A percentile compares a stretch with the other conserved stretches of the same genome.
Conservation (phyloP, 2,888 invertebrate species). For the Rhorus exstirpatorius region DNA sequence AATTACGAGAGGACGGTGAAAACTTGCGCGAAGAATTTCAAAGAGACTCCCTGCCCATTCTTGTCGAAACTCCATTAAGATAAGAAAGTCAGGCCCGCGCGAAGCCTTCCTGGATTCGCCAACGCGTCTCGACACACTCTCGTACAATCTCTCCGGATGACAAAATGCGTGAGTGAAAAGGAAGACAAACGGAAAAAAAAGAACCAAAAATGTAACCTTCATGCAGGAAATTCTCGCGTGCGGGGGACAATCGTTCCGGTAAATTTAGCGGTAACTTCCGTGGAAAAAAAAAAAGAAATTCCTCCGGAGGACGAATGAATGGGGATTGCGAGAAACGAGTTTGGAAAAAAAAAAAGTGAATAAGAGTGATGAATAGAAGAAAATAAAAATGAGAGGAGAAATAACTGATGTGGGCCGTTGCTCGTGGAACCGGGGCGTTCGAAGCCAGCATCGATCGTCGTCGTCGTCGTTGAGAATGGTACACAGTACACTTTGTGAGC, state of each 20-base stretch:
- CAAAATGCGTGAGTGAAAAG: constrained; percentile 12
- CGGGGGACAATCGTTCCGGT: constrained; percentile 4
- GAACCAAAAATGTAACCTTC: not conserved
- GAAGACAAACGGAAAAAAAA: not conserved
- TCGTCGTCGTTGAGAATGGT: constrained; percentile 40
- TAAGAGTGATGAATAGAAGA: constrained; percentile 13
- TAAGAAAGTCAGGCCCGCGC: constrained; percentile 27
- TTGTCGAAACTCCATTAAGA: constrained; percentile 26
- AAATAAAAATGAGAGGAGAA: constrained; percentile 52
- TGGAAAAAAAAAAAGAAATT: constrained; percentile 25
- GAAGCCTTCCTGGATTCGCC: constrained; percentile 20
- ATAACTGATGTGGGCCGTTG: constrained; percentile 64
- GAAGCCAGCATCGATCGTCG: constrained; percentile 69
- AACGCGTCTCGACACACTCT: constrained; percentile 6
- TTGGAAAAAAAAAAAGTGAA: constrained; percentile 31
- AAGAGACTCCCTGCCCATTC: constrained; percentile 2
- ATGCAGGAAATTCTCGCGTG: not conserved
- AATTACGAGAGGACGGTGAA: constrained; percentile 9
- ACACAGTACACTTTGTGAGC: constrained; percentile 31
- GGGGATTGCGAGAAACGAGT: constrained; percentile 42
- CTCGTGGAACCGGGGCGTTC: constrained; percentile 56
- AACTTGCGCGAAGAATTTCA: constrained; percentile 33
- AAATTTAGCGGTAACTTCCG: constrained; percentile 32
- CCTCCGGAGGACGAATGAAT: constrained; percentile 25
- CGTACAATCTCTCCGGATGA: constrained; percentile 12